These are phyloP conservation scores for Eupsilia transversa DNA, from an alignment of 2,888 invertebrate genomes.

Conservation along the genomic window DNA sequence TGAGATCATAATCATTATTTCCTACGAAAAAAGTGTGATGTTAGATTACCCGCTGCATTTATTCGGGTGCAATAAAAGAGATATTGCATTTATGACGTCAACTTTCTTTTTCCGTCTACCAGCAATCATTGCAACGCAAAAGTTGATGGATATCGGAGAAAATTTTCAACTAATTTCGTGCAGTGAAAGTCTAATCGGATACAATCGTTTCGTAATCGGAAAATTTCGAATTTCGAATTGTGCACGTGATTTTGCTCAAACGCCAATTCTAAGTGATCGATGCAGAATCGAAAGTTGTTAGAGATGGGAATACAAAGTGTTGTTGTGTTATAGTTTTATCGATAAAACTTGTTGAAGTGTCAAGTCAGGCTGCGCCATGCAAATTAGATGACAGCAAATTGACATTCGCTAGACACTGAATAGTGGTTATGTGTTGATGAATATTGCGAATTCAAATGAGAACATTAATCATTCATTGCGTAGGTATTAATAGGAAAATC, in stretches of 20 bases:
- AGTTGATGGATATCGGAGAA: constrained; percentile 59
- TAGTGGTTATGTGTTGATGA: constrained; percentile 23
- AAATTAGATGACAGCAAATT: constrained; percentile 41
- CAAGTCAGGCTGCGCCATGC: constrained; percentile 18
- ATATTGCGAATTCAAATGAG: constrained; percentile 34
- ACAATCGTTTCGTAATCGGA: constrained; percentile 56
- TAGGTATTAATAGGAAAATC: neutral
- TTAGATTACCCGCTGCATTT: constrained; percentile 14
- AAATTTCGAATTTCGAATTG: constrained; percentile 64
- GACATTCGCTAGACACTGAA: constrained; percentile 40
- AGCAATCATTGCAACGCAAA: constrained; percentile 50
- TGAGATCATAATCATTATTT: neutral
- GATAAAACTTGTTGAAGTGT: constrained; percentile 42
- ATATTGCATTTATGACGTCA: constrained; percentile 44
- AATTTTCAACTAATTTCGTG: constrained; percentile 61
- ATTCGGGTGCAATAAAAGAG: constrained; percentile 33
- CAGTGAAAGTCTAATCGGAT: constrained; percentile 65
- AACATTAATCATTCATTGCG: constrained; percentile 25
- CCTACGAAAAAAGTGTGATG: neutral
- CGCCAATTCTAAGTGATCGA: constrained; percentile 50
- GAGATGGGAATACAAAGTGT: constrained; percentile 43
- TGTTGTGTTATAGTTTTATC: constrained; percentile 37
- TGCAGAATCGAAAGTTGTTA: constrained; percentile 56
- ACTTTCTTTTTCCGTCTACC: constrained; percentile 55
- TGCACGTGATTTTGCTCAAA: constrained; percentile 55